Conservation (phyloP, 2,113 vertebrate species). For the Ochotona princeps region DNA sequence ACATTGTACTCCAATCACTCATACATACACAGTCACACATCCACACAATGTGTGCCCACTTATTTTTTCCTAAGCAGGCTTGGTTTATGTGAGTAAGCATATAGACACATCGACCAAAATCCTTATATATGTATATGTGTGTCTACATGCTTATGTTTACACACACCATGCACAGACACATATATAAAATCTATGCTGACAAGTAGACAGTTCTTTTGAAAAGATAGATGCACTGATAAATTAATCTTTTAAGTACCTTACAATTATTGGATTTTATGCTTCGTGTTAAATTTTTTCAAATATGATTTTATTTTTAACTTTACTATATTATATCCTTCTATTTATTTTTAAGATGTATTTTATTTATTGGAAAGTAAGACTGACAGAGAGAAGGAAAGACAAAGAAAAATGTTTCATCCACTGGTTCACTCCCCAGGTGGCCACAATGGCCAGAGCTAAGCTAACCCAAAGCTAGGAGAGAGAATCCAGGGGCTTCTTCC, state of each 20-base stretch:
- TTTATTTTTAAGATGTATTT: no score
- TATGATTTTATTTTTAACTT: not conserved
- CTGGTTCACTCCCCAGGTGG: no score
- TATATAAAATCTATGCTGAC: not conserved
- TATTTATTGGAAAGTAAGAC: no score
- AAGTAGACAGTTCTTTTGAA: not conserved
- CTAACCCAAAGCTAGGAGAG: no score
- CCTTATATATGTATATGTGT: not conserved
- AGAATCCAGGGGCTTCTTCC: no score
- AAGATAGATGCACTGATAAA: not conserved
- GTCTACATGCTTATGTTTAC: not conserved
- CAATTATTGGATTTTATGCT: not conserved
- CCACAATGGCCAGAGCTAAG: no score
- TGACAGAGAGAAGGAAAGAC: no score
- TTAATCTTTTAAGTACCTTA: not conserved
- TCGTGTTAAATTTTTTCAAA: not conserved
- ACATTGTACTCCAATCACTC: not conserved
- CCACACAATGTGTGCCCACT: no score
- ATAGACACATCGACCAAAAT: not conserved
- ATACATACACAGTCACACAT: not conserved
- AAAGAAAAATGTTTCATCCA: no score
- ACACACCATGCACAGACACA: rapidly evolving
- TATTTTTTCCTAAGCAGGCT: conserved; percentile 29
- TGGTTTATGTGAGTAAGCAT: not conserved
- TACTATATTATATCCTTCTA: no score